Conservation (phyloP, 2,888 invertebrate species). For the Microctonus aethiopoides region DNA sequence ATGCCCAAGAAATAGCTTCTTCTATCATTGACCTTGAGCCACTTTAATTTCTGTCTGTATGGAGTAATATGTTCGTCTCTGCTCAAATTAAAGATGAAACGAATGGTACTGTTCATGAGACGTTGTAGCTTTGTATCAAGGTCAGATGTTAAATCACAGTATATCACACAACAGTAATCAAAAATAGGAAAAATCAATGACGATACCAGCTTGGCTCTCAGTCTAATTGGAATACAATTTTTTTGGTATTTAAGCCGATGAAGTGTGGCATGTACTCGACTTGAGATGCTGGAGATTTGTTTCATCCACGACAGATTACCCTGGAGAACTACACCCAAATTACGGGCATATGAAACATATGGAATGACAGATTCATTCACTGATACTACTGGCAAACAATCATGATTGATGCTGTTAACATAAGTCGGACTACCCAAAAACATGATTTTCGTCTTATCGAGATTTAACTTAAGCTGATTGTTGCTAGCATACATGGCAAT, state of each 20-base stretch:
- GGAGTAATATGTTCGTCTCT: too few relatives aligned
- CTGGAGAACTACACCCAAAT: neutral
- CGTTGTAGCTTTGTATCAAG: neutral
- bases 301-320: neutral
- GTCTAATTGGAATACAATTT: neutral
- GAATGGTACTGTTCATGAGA: neutral
- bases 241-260: neutral
- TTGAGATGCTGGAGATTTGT: neutral
- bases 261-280: neutral
- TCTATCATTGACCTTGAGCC: neutral
- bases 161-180: neutral
- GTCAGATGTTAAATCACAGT: neutral
- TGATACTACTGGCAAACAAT: neutral
- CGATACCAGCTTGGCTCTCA: neutral
- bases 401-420: neutral
- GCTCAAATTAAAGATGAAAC: neutral
- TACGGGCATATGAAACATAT: neutral
- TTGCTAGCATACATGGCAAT: constrained; percentile 2
- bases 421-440: constrained; percentile 12
- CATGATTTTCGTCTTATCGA: constrained; percentile 16
- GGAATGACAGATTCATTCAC: neutral
- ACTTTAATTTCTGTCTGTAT: neutral
- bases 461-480: neutral
- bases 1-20: neutral
- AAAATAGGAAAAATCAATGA: neutral